These are phyloP conservation scores for Psilopogon haemacephalus DNA, from an alignment of 2,113 vertebrate species.

Conservation along the genomic window DNA sequence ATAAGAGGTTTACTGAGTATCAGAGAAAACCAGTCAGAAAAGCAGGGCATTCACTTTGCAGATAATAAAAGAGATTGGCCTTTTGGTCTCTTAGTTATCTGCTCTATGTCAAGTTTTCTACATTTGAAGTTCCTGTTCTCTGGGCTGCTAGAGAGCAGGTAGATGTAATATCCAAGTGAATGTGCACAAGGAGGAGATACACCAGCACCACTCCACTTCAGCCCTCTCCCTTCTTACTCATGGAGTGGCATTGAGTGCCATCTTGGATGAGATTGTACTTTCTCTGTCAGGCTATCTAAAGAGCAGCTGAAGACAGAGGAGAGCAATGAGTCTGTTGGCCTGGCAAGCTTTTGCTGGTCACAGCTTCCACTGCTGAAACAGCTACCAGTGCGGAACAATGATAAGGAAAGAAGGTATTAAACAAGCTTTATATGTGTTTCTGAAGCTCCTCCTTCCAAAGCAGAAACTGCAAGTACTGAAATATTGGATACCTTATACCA, in stretches of 20 bases:
- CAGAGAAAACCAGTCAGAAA: background rate
- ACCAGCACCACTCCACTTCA: constrained; percentile 15
- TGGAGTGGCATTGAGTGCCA: background rate
- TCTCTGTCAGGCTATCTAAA: background rate
- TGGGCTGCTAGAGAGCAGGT: constrained; percentile 44
- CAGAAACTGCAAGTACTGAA: background rate
- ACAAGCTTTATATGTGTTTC: background rate
- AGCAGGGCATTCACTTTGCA: background rate
- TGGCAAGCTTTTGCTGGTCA: background rate
- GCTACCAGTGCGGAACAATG: background rate
- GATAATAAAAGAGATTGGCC: background rate
- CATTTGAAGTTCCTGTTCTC: background rate
- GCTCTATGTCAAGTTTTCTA: background rate
- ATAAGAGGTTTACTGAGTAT: background rate
- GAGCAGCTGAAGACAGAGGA: background rate
- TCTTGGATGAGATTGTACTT: background rate
- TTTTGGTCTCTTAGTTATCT: background rate
- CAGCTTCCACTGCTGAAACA: background rate
- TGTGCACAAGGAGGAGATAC: background rate
- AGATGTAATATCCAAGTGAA: background rate
- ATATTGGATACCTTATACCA: background rate
- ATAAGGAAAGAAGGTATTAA: background rate
- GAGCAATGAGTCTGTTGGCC: background rate
- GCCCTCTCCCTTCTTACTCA: constrained; percentile 53
- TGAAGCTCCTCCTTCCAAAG: background rate